These are phyloP conservation scores for Lutraria rhynchaena DNA, from an alignment of 1,140 invertebrate genomes.

Conservation along the genomic window DNA sequence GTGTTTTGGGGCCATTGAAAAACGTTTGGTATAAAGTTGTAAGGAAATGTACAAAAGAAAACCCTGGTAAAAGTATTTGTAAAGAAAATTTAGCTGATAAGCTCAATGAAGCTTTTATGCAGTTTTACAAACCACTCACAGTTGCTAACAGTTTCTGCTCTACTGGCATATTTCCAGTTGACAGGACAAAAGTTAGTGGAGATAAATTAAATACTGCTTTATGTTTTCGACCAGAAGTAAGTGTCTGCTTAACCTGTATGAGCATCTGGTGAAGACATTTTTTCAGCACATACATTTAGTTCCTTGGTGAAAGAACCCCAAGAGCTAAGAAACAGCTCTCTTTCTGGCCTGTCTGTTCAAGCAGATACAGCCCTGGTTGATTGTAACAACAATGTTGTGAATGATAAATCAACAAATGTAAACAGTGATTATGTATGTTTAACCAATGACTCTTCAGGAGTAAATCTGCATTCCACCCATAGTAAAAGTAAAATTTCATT, in stretches of 20 bases:
- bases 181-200: constrained; percentile 15
- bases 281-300: neutral
- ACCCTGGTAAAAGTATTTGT: constrained; percentile 1
- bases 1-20: constrained; percentile 2
- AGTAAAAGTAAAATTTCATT: neutral
- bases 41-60: constrained; percentile 6
- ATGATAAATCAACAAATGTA: neutral
- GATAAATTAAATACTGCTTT: constrained; percentile 26
- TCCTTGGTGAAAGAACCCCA: neutral
- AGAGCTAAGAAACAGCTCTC: neutral
- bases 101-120: constrained; percentile 1
- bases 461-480: too few species aligned
- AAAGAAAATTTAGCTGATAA: neutral
- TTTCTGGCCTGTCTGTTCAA: constrained; percentile 4
- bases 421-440: neutral
- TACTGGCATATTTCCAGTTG: constrained; percentile 48
- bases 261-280: neutral
- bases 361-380: neutral
- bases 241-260: neutral
- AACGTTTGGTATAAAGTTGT: constrained; percentile 10
- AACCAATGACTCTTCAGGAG: neutral
- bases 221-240: constrained; percentile 17
- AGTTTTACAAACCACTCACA: constrained; percentile 63
- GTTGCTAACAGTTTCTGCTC: constrained; percentile 58
- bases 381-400: neutral